Percentiles rank a stretch among this genome's conserved stretches.
These are phyloP conservation scores for Poeciliopsis infans DNA, from an alignment of 2,797 vertebrate species.

Conservation along the genomic window DNA sequence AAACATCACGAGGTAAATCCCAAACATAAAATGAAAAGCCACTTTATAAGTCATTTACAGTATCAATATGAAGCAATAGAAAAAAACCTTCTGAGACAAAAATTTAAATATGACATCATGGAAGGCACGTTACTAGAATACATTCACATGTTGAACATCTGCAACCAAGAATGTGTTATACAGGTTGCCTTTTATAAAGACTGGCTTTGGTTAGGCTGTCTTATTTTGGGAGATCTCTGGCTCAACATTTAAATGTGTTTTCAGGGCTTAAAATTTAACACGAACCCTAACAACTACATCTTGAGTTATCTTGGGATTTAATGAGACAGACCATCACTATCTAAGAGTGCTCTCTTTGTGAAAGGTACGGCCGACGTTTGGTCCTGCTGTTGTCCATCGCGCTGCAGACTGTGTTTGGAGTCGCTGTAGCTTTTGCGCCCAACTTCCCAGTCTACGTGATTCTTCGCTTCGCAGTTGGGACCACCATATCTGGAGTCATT, in stretches of 20 bases:
- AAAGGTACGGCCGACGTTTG: constrained; percentile 85
- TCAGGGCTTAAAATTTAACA: not conserved
- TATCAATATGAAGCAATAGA: not conserved
- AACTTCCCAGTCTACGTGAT: constrained; percentile 81
- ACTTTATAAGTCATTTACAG: not conserved
- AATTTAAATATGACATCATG: not conserved
- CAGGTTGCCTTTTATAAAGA: not conserved
- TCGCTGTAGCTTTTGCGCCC: constrained; percentile 83
- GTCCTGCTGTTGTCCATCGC: constrained; percentile 81
- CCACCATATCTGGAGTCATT: constrained; percentile 80
- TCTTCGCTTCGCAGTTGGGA: constrained; percentile 84
- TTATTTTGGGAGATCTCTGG: not conserved
- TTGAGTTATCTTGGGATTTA: not conserved
- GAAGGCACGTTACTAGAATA: not conserved
- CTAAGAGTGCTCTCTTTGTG: constrained; percentile 27
- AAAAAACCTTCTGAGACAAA: not conserved
- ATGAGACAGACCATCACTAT: not conserved
- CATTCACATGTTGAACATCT: not conserved
- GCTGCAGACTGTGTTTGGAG: constrained; percentile 79
- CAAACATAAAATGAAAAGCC: not conserved
- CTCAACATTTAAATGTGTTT: not conserved
- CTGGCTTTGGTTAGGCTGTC: not conserved
- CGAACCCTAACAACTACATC: not conserved
- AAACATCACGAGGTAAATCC: not conserved
- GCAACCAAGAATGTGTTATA: not conserved